Evolutionary conservation across 2,888 invertebrate genomes (phyloP), one percentile per base, ranked within the genome.

Genomic region (Parasteatoda lunata): DNA sequence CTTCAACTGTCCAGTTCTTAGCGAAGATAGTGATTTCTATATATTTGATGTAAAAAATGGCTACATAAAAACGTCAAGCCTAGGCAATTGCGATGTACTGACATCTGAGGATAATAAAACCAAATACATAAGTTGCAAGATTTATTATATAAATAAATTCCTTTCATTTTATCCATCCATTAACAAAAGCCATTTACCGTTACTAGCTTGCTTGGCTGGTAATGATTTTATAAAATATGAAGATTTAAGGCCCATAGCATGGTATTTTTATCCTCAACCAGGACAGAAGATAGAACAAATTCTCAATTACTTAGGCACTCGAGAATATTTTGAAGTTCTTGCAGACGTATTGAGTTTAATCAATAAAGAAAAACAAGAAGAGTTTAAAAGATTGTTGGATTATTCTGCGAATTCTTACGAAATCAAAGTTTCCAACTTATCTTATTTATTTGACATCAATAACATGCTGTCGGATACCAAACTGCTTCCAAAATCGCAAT

Each of bases 11-110:
- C 97, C 98, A 0, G 95, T 98, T 3, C 91, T 98, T 5, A 97
- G 97, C 91, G 96, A 95, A 90, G 98, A 98, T 92, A 98, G 98
- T 0, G 98, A 98, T 92, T 98, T 97, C 92, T 97, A 95, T 91
- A 95, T 98, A 89, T 97, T 95, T 92, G 95, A 96, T 92, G 94
- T 96, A 0, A 92, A 93, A 3, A 90, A 90, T 49, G 93, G 93
- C 0, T 97, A 97, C 90, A 95, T 98, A 89, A 96, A 97, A 0
- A 94, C 96, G 49, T 91, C 92, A 66, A 89, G 90, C 8, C 48
- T 73, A 75, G 69, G 54, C 11, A 69, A 89, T 51, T 70, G 71
- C 13, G 65, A n/a, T n/a, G 48, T 9, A 13, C 30, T 30, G 30
- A 30, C 30, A 30, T 30, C 30, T 30, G 30, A 30, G 30, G 30